Conservation (phyloP, 1,140 invertebrate genomes). For the Drosophila bipectinata region DNA sequence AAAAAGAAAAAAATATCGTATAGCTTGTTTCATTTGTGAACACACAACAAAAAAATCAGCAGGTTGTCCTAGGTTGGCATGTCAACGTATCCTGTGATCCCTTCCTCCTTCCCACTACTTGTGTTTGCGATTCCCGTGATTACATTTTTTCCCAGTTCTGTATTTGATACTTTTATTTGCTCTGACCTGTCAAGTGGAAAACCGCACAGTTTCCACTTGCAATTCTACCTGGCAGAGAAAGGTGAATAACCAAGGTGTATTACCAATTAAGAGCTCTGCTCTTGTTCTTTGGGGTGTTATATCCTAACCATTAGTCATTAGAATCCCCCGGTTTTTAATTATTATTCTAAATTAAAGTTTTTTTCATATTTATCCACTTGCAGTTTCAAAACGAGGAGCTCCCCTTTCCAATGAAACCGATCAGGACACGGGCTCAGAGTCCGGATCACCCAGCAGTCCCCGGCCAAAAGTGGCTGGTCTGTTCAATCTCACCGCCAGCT, state of each 20-base stretch:
- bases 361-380: constrained; percentile 16
- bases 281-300: background rate
- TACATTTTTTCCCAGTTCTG: constrained; percentile 56
- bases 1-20: constrained; percentile 72
- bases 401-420: constrained; percentile 82
- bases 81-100: constrained; percentile 55
- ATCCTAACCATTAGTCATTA: background rate
- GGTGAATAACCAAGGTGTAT: background rate
- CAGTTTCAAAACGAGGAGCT: constrained; percentile 86
- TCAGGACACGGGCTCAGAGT: constrained; percentile 84
- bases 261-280: background rate
- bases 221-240: constrained; percentile 32
- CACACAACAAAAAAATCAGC: constrained; percentile 28
- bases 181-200: constrained; percentile 59
- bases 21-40: constrained; percentile 74
- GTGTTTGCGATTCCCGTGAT: constrained; percentile 75
- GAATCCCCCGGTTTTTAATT: background rate
- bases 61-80: constrained; percentile 62
- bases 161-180: constrained; percentile 79
- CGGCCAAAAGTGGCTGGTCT: constrained; percentile 83
- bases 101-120: constrained; percentile 4
- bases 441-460: constrained; percentile 85
- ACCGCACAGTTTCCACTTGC: constrained; percentile 62
- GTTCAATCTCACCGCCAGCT: constrained; percentile 76
- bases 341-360: constrained; percentile 7